A percentile compares a stretch with the other conserved stretches of the same genome.
These are phyloP conservation scores for Oryzias javanicus DNA, from an alignment of 2,113 vertebrate genomes.

Conservation along the genomic window DNA sequence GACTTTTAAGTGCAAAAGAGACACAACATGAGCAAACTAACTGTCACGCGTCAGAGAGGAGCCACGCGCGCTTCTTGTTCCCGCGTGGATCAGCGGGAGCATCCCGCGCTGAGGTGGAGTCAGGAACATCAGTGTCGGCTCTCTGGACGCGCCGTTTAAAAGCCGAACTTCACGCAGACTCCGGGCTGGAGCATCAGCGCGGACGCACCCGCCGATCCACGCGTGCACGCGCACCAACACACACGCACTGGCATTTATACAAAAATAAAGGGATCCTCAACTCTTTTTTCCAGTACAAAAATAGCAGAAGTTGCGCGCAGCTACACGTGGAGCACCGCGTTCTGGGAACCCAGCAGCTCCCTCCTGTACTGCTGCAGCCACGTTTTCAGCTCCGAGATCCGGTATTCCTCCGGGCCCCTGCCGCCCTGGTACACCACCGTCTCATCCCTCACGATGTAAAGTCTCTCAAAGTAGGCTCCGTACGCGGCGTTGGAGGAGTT, in stretches of 20 bases:
- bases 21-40: too few species aligned
- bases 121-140: slow-evolving; percentile 90
- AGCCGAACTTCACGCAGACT: slow-evolving; percentile 92
- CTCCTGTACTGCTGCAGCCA: slow-evolving; percentile 90
- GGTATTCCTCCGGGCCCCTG: slow-evolving; percentile 94
- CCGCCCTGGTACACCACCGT: slow-evolving; percentile 93
- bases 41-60: slow-evolving; percentile 9
- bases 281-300: slow-evolving; percentile 52
- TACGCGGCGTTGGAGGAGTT: slow-evolving; percentile 96
- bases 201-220: slow-evolving; percentile 8
- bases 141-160: slow-evolving; percentile 93
- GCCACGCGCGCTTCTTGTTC: slow-evolving; percentile 72
- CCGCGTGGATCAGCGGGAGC: slow-evolving; percentile 26
- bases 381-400: slow-evolving; percentile 89
- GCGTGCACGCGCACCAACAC: background rate
- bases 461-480: slow-evolving; percentile 98
- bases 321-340: slow-evolving; percentile 85
- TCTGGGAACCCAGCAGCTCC: slow-evolving; percentile 70
- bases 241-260: slow-evolving; percentile 43
- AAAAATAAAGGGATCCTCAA: slow-evolving; percentile 72
- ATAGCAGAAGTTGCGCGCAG: slow-evolving; percentile 23
- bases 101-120: slow-evolving; percentile 68
- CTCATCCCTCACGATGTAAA: slow-evolving; percentile 90
- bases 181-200: slow-evolving; percentile 69
- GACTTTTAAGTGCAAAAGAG: too few species aligned